phyloP scores from a whole-genome alignment of 2,888 invertebrate species.

The Rotaria magnacalcarata region DNA sequence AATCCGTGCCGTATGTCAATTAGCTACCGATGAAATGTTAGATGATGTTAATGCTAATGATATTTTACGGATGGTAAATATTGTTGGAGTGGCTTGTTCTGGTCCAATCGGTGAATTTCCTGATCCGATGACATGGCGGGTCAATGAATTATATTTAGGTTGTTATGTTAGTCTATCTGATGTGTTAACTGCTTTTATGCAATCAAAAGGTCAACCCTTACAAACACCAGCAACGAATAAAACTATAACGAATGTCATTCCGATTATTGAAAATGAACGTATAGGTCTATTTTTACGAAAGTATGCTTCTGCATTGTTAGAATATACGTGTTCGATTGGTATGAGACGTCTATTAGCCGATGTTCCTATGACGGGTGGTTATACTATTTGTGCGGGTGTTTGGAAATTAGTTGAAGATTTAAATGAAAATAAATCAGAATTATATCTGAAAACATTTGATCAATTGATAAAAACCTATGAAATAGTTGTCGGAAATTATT shows the following conservation, averaged over 20 bases:
- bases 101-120: conserved; percentile 27
- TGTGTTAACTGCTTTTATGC: not conserved
- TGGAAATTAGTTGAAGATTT: conserved; percentile 20
- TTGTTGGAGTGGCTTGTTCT: not conserved
- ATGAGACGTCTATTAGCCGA: not conserved
- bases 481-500: conserved; percentile 3
- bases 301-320: not conserved
- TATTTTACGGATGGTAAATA: conserved; percentile 5
- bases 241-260: not conserved
- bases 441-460: not conserved
- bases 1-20: not conserved
- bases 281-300: not conserved
- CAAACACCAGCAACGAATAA: not conserved
- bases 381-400: not conserved
- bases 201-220: not conserved
- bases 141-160: not conserved
- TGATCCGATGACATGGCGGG: conserved; percentile 13
- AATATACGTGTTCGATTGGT: conserved; percentile 4
- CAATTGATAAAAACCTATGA: not conserved
- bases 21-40: not conserved
- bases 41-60: not conserved
- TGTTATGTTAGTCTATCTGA: not conserved
- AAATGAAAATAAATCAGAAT: not conserved
- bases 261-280: not conserved
- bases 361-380: not conserved